These are phyloP conservation scores for Campopleginae sp. DNA, from an alignment of 2,888 invertebrate species.

Conservation along the genomic window DNA sequence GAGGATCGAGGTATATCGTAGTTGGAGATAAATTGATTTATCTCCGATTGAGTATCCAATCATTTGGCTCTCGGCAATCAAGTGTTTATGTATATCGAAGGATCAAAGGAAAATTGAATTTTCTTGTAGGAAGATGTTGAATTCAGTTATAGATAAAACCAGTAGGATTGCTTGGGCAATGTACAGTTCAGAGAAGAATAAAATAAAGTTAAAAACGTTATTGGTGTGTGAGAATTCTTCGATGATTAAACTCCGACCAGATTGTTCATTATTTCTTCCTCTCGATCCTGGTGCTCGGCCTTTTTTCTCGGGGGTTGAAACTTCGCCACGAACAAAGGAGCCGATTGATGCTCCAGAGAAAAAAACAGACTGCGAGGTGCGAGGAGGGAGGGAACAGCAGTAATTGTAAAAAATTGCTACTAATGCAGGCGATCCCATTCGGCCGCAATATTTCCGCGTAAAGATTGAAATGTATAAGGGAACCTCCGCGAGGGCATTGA, in stretches of 20 bases:
- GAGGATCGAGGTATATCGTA: constrained; percentile 26
- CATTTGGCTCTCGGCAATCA: constrained; percentile 57
- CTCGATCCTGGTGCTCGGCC: constrained; percentile 31
- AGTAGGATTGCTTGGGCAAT: not conserved
- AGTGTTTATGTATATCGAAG: constrained; percentile 53
- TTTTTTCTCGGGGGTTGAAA: constrained; percentile 30
- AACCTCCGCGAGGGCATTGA: not conserved
- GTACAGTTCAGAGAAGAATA: constrained; percentile 7
- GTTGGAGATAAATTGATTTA: constrained; percentile 55
- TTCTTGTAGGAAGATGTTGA: constrained; percentile 29
- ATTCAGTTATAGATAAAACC: constrained; percentile 16
- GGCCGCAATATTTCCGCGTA: constrained; percentile 16
- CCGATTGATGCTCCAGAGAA: constrained; percentile 46
- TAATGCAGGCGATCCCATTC: constrained; percentile 38
- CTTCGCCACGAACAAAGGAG: constrained; percentile 50
- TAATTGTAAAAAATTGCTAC: constrained; percentile 43
- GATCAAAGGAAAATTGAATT: constrained; percentile 63
- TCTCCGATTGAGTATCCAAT: constrained; percentile 63
- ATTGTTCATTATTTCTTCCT: constrained; percentile 66
- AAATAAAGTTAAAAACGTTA: constrained; percentile 61
- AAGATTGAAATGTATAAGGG: constrained; percentile 20
- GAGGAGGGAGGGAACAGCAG: constrained; percentile 5
- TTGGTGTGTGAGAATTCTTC: constrained; percentile 35
- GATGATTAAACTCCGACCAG: constrained; percentile 61
- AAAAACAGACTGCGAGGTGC: not conserved